A percentile compares a stretch with the other conserved stretches of the same genome.
phyloP scores from a whole-genome alignment of 1,140 invertebrate genomes.

The Apis dorsata region DNA sequence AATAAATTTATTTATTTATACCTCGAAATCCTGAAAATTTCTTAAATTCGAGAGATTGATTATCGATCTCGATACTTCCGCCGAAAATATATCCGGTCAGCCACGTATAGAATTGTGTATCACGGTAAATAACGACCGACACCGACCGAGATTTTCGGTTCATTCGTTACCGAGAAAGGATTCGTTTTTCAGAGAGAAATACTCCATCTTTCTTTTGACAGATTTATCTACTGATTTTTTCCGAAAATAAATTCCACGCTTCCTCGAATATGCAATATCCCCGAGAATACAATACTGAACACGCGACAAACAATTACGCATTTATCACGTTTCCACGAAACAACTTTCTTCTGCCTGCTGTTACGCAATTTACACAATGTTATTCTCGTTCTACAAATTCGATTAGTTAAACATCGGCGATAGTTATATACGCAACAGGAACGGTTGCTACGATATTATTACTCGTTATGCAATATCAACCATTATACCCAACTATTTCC shows the following conservation, averaged over 20 bases:
- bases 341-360: too few species aligned
- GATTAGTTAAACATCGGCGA: not conserved
- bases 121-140: not conserved
- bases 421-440: not conserved
- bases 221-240: slow-evolving; percentile 32
- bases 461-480: not conserved
- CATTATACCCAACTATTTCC: not conserved
- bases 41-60: not conserved
- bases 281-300: too few species aligned
- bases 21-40: not conserved
- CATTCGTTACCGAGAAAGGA: not conserved
- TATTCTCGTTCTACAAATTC: not conserved
- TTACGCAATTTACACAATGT: too few species aligned
- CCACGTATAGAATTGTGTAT: not conserved
- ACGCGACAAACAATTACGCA: too few species aligned
- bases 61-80: not conserved
- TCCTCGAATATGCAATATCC: too few species aligned
- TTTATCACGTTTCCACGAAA: too few species aligned
- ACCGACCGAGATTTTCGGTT: not conserved
- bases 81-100: not conserved
- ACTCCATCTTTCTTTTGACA: slow-evolving; percentile 4
- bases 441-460: not conserved
- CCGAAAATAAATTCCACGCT: slow-evolving; percentile 18
- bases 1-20: not conserved
- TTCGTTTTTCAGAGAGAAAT: not conserved